Base-by-base conservation (phyloP, 2,797 vertebrate genomes). In the Smutsia gigantea region DNA sequence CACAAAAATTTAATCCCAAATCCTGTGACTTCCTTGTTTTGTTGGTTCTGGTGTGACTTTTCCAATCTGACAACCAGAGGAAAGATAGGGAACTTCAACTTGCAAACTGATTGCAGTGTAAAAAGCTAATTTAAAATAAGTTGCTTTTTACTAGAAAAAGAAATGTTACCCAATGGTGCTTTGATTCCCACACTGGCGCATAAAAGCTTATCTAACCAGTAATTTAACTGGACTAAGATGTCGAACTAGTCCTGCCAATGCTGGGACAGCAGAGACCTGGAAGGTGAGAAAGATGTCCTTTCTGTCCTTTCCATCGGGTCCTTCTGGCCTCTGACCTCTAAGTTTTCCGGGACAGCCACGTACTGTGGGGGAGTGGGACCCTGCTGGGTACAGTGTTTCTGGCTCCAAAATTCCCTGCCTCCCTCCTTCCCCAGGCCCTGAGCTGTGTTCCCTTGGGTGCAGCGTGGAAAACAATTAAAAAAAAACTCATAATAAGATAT, bases 41-140 rank as follows among this genome's bases (percentile, higher is more conserved):
- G 25, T n/a, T 94, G 85, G 39, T 51, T 64, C 91, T 66, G 49
- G 49, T 29, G 23, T 63, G 78, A 72, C 29, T 84, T 93, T 88
- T 90, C 75, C 37, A 63, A 25, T 53, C 69, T 90, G 46, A 87
- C 55, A 84, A 46, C 42, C 0, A 64, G 39, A n/a, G 0, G 1
- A 84, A 29, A 95, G 79, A 81, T 17, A 51, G 34, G n/a, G 81
- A 61, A 59, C 85, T 39, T 92, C 94, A 92, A 93, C 46, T 94
- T 78, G 78, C 27, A 77, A 81, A 61, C 37, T 12, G 72, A 97
- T 78, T 93, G n/a, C 37, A 71, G 1, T 78, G 49, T 49, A 29
- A 96, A 94, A 95, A 68, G 34, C 29, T 91, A 42, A 93, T 87
- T 93, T 92, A 31, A 84, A 94, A 89, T 93, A 61, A 57, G 55